Percentiles rank a stretch among this genome's conserved stretches.
Conservation (phyloP, 2,888 invertebrate species). For the Drosophila phalerata region DNA sequence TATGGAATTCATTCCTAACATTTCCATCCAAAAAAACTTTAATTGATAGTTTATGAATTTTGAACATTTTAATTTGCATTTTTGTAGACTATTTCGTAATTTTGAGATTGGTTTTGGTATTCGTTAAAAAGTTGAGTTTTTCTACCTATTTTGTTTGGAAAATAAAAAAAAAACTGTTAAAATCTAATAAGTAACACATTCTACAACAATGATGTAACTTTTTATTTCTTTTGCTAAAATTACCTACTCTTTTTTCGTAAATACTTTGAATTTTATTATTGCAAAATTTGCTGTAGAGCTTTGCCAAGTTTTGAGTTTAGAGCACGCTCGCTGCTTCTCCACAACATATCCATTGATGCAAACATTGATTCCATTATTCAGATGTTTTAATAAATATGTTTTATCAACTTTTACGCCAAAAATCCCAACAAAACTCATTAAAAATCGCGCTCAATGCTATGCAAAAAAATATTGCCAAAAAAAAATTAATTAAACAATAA, state of each 20-base stretch:
- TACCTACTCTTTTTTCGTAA: not conserved
- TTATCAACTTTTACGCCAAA: slow-evolving; percentile 60
- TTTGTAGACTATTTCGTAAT: not conserved
- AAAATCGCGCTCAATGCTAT: slow-evolving; percentile 53
- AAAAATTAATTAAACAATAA: slow-evolving; percentile 44
- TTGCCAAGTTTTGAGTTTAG: slow-evolving; percentile 36
- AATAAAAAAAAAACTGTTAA: not conserved
- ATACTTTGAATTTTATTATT: not conserved
- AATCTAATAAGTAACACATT: too few relatives aligned
- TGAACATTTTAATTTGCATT: not conserved
- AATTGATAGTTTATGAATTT: slow-evolving; percentile 3
- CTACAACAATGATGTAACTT: not conserved
- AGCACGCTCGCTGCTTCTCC: slow-evolving; percentile 17
- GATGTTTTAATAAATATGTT: slow-evolving; percentile 61
- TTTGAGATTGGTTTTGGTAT: not conserved
- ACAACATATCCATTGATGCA: slow-evolving; percentile 44
- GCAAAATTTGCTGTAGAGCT: slow-evolving; percentile 15
- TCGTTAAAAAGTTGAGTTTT: not conserved
- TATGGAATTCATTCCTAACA: not conserved
- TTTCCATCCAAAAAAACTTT: not conserved
- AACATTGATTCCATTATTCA: slow-evolving; percentile 26
- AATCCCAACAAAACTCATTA: slow-evolving; percentile 65
- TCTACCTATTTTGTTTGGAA: not conserved
- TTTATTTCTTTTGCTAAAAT: not conserved
- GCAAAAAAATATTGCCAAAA: slow-evolving; percentile 52